Evolutionary conservation across 1,140 invertebrate species (phyloP).

Genomic region (Campoletis sonorensis): DNA sequence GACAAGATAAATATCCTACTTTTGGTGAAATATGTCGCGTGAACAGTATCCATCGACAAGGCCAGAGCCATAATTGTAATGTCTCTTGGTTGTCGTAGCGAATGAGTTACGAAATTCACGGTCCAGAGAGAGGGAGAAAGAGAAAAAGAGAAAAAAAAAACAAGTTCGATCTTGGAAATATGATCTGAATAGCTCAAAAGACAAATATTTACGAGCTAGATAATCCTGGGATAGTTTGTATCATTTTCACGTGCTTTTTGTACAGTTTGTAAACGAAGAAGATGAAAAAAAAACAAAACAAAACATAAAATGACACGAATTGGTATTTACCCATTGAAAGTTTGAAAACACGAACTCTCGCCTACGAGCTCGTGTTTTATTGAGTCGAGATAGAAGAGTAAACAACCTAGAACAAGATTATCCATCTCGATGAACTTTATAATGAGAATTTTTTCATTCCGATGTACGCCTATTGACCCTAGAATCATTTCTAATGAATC

Average conservation of each 20-base stretch:
- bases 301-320: constrained; percentile 29
- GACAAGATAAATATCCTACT: constrained; percentile 22
- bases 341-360: not conserved
- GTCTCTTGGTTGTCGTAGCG: too few relatives aligned
- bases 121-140: too few relatives aligned
- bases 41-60: constrained; percentile 36
- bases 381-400: not conserved
- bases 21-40: constrained; percentile 33
- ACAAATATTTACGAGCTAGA: constrained; percentile 25
- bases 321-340: constrained; percentile 33
- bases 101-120: too few relatives aligned
- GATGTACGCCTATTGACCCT: too few relatives aligned
- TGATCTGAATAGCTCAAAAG: constrained; percentile 1
- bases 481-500: too few relatives aligned
- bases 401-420: not conserved
- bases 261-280: constrained; percentile 43
- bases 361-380: not conserved
- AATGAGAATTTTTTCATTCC: too few relatives aligned
- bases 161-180: not conserved
- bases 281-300: too few relatives aligned
- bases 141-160: not conserved
- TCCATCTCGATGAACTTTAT: too few relatives aligned
- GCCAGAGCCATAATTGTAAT: too few relatives aligned
- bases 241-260: constrained; percentile 52
- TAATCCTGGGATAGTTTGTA: constrained; percentile 40